Evolutionary conservation across 2,113 vertebrate species (phyloP), one percentile per base, ranked within the genome.

Genomic region (Cervus canadensis): DNA sequence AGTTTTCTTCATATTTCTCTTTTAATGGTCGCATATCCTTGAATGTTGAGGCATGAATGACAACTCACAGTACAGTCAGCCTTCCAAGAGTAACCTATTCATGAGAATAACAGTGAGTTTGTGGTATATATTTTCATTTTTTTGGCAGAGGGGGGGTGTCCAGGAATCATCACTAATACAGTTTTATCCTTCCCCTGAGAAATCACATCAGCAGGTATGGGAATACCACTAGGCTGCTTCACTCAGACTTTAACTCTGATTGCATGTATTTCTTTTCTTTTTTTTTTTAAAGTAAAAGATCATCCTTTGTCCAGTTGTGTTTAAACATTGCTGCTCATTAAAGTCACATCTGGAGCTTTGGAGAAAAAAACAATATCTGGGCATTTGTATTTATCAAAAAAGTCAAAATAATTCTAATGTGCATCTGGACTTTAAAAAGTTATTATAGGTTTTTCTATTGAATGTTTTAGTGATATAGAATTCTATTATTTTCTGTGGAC

Each of bases 121-220:
- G 12, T 76, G 40, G 71, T 14, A 43, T 26, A 43, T 76, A 76
- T 43, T 76, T 76, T 43, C 71, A 76, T 76, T 76, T 74, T 13
- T 11, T 19, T 12, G 17, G 67, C 8, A 0, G 5, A 4, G n/a
- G 33, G 16, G 33, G 3, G 16, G 62, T 0, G 17, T 40, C 36
- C 71, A 76, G 23, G 71, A 11, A 43, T 43, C 1, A 0, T 76
- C 71, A 26, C 23, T 43, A 43, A 26, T 26, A 76, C 21, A 25
- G 36, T 76, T 26, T 43, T 40, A 43, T 43, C 40, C 40, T 76
- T 76, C 23, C 23, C 71, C 36, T 43, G 36, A 43, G 6, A 23
- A 76, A 26, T 43, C 36, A 76, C 40, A 43, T 25, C 23, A 76
- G 71, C 12, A 43, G 40, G 23, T 43, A 26, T 43, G 71, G 23